Evolutionary conservation across 2,888 invertebrate genomes (phyloP).

Genomic region (Drosophila mulleri): DNA sequence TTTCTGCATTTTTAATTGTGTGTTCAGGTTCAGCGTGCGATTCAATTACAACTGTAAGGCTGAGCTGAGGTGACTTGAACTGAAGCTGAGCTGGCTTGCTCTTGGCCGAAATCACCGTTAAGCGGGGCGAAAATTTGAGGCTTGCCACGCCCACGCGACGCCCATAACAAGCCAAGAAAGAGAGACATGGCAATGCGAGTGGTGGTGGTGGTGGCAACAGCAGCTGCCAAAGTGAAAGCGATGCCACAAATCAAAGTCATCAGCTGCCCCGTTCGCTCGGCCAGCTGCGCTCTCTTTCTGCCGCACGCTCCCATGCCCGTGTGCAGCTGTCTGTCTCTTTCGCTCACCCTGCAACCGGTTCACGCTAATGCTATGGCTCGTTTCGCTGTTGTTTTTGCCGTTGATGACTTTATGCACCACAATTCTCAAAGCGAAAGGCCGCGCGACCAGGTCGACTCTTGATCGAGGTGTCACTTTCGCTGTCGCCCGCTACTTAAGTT

Average conservation of each 20-base stretch:
- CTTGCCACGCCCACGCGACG: slow-evolving; percentile 40
- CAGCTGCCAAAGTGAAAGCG: slow-evolving; percentile 69
- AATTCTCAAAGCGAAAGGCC: slow-evolving; percentile 49
- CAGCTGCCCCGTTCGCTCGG: slow-evolving; percentile 15
- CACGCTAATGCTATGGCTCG: slow-evolving; percentile 33
- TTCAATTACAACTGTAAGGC: slow-evolving; percentile 39
- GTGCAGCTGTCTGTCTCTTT: not conserved
- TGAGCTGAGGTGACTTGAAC: not conserved
- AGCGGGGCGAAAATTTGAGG: slow-evolving; percentile 27
- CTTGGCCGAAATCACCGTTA: slow-evolving; percentile 50
- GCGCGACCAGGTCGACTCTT: slow-evolving; percentile 1
- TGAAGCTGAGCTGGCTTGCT: slow-evolving; percentile 19
- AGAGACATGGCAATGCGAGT: not conserved
- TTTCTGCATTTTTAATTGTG: no score
- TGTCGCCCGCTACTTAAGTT: slow-evolving; percentile 29
- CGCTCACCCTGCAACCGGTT: slow-evolving; percentile 42
- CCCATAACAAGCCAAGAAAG: slow-evolving; percentile 1
- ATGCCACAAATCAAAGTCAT: slow-evolving; percentile 73
- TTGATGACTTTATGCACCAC: slow-evolving; percentile 44
- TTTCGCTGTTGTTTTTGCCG: slow-evolving; percentile 19
- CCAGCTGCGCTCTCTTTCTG: not conserved
- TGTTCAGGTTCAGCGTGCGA: slow-evolving; percentile 26
- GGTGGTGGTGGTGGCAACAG: not conserved
- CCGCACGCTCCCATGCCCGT: not conserved
- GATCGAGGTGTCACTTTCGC: slow-evolving; percentile 44